Evolutionary conservation across 1,140 invertebrate genomes (phyloP), one percentile per base, ranked within the genome.

Genomic region (Heliconius hewitsoni): DNA sequence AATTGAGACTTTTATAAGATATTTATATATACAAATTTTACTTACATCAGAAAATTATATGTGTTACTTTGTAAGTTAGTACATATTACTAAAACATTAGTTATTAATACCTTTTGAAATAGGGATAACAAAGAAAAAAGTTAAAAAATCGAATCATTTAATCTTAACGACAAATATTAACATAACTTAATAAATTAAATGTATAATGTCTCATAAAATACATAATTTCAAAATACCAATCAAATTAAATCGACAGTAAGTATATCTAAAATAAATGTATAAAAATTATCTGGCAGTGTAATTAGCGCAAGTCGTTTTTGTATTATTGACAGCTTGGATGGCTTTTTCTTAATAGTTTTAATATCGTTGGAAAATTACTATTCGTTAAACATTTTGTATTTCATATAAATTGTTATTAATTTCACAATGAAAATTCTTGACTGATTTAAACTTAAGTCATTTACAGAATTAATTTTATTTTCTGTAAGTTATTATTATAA

Each of bases 131-230:
- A 74, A 73, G 34, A 46, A 55, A 73, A 66, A 71, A 55, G 23
- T 52, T 75, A 78, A 76, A 82, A 84, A 84, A 84, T 83, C 60
- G 78, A 82, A 76, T 82, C 76, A 84, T 84, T 84, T 84, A 84
- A 72, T 84, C 80, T 84, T 84, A 84, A 84, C 82, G 82, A 81
- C 71, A 84, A 77, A 79, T 76, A 81, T 73, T 81, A 83, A 83
- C 82, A 80, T 46, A 83, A 79, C 42, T 75, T 77, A 81, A 78
- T 78, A 81, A 78, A 81, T 81, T 78, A 81, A 78, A 78, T 78
- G 76, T 81, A 81, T 75, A 81, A 77, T 81, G 57, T 70, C 39
- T 81, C 55, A 78, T 78, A 81, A 81, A 81, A 81, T 81, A 81
- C 77, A 78, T 66, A 73, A 78, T 75, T 78, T 46, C 60, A 78